Conservation (phyloP, 1,140 invertebrate genomes). For the Drosophila nannoptera region DNA sequence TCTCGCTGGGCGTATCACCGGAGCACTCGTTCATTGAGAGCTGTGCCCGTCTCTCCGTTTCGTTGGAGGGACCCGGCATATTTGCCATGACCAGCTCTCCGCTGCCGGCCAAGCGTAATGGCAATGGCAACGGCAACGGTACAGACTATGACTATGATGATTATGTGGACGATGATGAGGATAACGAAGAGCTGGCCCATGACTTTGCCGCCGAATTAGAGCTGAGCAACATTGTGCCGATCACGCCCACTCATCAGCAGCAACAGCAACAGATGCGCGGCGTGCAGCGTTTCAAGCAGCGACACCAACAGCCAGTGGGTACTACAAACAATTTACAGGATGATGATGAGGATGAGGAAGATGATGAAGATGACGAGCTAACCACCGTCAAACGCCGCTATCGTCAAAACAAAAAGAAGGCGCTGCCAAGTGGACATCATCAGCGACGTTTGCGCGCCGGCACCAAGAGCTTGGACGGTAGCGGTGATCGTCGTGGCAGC, state of each 20-base stretch:
- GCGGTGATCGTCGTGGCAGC: constrained; percentile 48
- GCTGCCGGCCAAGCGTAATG: constrained; percentile 60
- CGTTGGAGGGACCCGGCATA: constrained; percentile 84
- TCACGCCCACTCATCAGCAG: constrained; percentile 31
- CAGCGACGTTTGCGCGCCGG: constrained; percentile 68
- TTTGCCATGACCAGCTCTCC: constrained; percentile 75
- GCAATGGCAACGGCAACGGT: constrained; percentile 51
- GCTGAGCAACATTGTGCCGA: constrained; percentile 55
- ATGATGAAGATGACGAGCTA: constrained; percentile 68
- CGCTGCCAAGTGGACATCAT: constrained; percentile 57
- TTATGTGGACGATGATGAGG: constrained; percentile 65
- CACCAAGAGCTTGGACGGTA: constrained; percentile 69
- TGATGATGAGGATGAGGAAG: constrained; percentile 66
- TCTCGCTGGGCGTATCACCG: constrained; percentile 88
- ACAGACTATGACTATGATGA: constrained; percentile 73
- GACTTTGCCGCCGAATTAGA: constrained; percentile 61
- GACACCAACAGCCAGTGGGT: constrained; percentile 1
- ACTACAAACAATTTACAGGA: constrained; percentile 41
- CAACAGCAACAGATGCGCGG: constrained; percentile 32
- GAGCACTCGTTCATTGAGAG: constrained; percentile 91
- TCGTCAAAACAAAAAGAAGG: constrained; percentile 75
- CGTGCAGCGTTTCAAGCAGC: constrained; percentile 32
- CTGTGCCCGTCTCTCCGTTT: constrained; percentile 90
- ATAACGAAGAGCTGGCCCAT: constrained; percentile 65
- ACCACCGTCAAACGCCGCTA: constrained; percentile 71